Percentiles rank a stretch among this genome's conserved stretches.
phyloP scores from a whole-genome alignment of 2,797 vertebrate species.

The Arnoldichthys spilopterus region DNA sequence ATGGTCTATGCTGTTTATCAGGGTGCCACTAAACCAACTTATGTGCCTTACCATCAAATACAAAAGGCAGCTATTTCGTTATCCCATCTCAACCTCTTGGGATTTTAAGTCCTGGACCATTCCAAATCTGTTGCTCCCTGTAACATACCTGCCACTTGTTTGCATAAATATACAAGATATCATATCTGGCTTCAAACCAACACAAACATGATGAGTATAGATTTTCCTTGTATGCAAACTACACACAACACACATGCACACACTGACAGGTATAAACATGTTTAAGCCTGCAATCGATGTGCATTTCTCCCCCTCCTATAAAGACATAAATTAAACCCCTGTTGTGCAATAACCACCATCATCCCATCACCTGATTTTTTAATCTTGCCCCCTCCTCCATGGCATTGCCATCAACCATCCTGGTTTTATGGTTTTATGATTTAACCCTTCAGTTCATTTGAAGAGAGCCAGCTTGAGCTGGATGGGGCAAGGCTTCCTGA shows the following conservation, averaged over 20 bases:
- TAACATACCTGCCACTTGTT: no score
- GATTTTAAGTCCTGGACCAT: not conserved
- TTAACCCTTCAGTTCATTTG: conserved; percentile 59
- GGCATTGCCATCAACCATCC: conserved; percentile 50
- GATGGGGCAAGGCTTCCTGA: conserved; percentile 66
- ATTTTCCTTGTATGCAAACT: conserved; percentile 9
- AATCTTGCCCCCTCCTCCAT: conserved; percentile 45
- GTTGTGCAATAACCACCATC: conserved; percentile 37
- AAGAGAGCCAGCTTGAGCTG: conserved; percentile 39
- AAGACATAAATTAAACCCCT: conserved; percentile 41
- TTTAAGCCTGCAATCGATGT: not conserved
- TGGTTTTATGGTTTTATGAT: conserved; percentile 73
- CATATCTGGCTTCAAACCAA: conserved; percentile 2
- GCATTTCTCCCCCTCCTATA: conserved; percentile 22
- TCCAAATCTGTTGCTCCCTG: not conserved
- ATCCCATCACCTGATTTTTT: conserved; percentile 49
- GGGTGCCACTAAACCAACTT: not conserved
- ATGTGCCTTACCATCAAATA: not conserved
- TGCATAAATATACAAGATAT: not conserved
- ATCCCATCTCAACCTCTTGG: not conserved
- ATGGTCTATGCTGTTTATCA: not conserved
- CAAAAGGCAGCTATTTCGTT: not conserved
- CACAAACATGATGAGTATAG: conserved; percentile 9
- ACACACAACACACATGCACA: conserved; percentile 12
- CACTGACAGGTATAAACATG: not conserved